Conservation (phyloP, 2,888 invertebrate species). For the Amiota communis region DNA sequence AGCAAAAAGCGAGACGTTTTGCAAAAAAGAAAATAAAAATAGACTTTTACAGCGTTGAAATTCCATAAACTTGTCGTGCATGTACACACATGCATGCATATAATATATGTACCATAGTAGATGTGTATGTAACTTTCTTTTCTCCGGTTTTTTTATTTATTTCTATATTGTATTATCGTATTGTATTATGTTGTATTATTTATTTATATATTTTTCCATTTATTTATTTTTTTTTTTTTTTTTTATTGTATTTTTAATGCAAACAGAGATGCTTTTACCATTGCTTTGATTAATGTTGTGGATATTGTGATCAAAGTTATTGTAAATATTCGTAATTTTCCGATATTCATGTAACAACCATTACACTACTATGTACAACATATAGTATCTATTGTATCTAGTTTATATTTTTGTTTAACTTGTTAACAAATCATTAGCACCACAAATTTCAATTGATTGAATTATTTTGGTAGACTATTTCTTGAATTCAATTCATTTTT, state of each 20-base stretch:
- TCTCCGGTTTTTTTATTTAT: constrained; percentile 11
- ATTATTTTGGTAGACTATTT: background rate
- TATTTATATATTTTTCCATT: too few relatives aligned
- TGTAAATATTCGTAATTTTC: background rate
- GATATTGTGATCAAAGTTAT: background rate
- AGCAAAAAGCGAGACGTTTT: background rate
- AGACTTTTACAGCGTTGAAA: constrained; percentile 17
- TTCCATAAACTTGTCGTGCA: constrained; percentile 26
- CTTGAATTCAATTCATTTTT: background rate
- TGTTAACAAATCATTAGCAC: constrained; percentile 21
- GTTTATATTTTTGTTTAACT: background rate
- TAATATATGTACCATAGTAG: constrained; percentile 3
- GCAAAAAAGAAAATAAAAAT: constrained; percentile 3
- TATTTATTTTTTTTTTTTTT: background rate
- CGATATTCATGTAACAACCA: background rate
- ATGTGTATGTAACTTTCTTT: constrained; percentile 24
- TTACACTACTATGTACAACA: background rate
- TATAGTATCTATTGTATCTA: too few relatives aligned
- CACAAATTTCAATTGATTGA: background rate
- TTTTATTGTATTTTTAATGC: constrained; percentile 3
- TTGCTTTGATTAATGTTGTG: background rate
- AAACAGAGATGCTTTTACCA: constrained; percentile 12
- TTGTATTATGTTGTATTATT: too few relatives aligned
- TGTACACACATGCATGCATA: background rate
- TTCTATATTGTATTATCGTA: too few relatives aligned